Base-by-base conservation (phyloP, 30 jellyfish, hydroid and myxozoan species). In the Pelagia noctiluca region DNA sequence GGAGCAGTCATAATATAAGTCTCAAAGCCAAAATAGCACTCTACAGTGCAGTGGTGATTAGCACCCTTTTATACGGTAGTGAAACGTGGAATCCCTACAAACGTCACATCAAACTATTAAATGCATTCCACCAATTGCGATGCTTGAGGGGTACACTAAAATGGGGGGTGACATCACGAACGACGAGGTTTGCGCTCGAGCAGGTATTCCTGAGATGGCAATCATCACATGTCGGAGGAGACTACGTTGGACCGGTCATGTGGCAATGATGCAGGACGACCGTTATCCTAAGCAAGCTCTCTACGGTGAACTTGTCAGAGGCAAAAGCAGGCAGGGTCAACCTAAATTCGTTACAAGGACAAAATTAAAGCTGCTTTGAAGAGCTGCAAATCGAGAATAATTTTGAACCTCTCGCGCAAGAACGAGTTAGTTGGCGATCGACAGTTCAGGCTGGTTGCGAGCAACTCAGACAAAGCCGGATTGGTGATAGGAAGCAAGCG, bases 191-290 rank as follows among this genome's bases (percentile, higher is more conserved):
- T 24, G 10, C 23, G 5, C 35, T 24, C 35, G 72, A 4, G 72
- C 72, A 60, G 29, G 72, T 24, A 10, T 60, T 5, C 72, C 72
- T 10, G 21, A 24, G 23, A 60, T 60, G 72, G 10, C 10, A 10
- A 60, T 8, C 72, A 5, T 60, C 10, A 10, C 21, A 10, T 5
- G 72, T 10, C 72, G 21, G 21, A 5, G 23, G 23, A 60, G 72
- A 60, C 72, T 60, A 10, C 23, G 35, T n/a, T 60, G 72, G 72
- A 10, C 21, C 11, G 72, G 72, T 24, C 72, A 60, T n/a, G 72
- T 60, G 29, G 23, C 10, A 4, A 4, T 10, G 11, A 60, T 60
- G 72, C 22, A 22, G 35, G 23, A 60, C 21, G 23, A 24, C 35
- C 35, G 21, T 24, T 5, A 5, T 4, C 72, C 72, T 5, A 60